Conservation (phyloP, 1,140 invertebrate genomes). For the Onthophagus taurus region DNA sequence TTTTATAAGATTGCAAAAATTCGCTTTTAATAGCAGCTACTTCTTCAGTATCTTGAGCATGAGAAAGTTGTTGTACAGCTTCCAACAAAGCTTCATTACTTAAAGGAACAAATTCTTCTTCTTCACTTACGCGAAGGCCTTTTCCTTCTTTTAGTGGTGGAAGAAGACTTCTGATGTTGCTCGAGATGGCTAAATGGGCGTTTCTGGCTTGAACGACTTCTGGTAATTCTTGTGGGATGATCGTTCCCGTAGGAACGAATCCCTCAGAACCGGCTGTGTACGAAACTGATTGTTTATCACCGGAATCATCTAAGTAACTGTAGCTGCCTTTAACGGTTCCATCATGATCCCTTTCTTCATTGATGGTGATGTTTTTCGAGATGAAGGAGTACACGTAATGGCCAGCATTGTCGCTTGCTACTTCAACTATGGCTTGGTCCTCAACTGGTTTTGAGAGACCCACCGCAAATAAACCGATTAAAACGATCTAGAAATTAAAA, state of each 20-base stretch:
- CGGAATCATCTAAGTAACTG: conserved; percentile 70
- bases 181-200: not conserved
- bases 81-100: conserved; percentile 6
- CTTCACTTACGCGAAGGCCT: not conserved
- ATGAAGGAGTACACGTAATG: not conserved
- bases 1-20: no score
- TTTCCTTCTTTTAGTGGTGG: not conserved
- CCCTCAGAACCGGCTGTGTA: conserved; percentile 75
- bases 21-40: no score
- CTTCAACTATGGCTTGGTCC: conserved; percentile 2
- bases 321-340: conserved; percentile 70
- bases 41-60: no score
- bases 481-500: no score
- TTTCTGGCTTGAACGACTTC: conserved; percentile 4
- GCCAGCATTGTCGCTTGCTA: not conserved
- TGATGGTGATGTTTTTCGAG: not conserved
- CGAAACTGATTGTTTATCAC: conserved; percentile 61
- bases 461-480: no score
- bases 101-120: not conserved
- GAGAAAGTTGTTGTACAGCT: no score
- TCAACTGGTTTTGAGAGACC: no score
- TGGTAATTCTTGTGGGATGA: not conserved
- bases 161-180: conserved; percentile 2
- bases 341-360: conserved; percentile 62
- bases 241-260: conserved; percentile 52